phyloP scores from a whole-genome alignment of 2,888 invertebrate genomes.

The Stictocephala bisonia region DNA sequence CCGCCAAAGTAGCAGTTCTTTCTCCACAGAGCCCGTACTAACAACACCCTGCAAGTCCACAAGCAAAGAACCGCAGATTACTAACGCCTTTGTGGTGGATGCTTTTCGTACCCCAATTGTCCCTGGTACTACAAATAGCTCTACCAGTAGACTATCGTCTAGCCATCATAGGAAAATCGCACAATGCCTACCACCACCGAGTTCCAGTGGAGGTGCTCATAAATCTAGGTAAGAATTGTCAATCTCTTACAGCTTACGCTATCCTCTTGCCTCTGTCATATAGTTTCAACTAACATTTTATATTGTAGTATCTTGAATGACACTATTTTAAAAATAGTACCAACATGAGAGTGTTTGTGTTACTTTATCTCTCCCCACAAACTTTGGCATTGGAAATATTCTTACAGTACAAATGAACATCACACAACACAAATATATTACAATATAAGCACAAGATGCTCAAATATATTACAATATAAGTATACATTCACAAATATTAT shows the following conservation, averaged over 20 bases:
- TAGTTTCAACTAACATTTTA: neutral
- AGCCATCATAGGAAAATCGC: neutral
- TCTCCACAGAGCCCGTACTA: conserved; percentile 9
- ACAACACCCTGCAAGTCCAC: neutral
- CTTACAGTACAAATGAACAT: no score
- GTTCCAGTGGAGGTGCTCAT: neutral
- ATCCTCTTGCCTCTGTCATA: no score
- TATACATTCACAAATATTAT: no score
- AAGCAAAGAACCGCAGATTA: conserved; percentile 24
- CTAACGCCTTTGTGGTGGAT: conserved; percentile 21
- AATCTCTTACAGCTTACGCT: no score
- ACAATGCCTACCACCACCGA: conserved; percentile 4
- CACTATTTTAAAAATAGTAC: neutral
- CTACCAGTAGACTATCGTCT: conserved; percentile 8
- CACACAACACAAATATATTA: no score
- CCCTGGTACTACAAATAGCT: neutral
- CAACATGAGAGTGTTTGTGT: no score
- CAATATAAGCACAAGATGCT: no score
- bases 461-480: no score
- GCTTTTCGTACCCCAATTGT: conserved; percentile 23
- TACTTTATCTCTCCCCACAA: no score
- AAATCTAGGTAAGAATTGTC: conserved; percentile 22
- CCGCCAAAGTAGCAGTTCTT: conserved; percentile 17
- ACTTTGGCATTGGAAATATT: no score
- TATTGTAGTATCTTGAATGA: neutral